phyloP scores from a whole-genome alignment of 2,113 vertebrate genomes.

The Silurus meridionalis region DNA sequence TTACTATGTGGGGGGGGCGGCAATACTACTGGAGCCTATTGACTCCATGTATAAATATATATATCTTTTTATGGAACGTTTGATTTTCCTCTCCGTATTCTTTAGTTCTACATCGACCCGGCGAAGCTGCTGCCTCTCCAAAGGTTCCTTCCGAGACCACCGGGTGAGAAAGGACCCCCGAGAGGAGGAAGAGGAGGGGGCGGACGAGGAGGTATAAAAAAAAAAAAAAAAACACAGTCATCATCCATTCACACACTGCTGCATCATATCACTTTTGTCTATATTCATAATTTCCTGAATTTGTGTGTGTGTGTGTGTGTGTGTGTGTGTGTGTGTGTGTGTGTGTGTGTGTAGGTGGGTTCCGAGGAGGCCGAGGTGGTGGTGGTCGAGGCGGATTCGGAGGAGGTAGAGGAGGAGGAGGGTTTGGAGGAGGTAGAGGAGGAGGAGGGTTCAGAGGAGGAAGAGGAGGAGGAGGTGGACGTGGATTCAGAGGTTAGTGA shows the following conservation, averaged over 20 bases:
- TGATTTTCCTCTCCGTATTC: not conserved
- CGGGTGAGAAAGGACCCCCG: slow-evolving; percentile 88
- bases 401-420: slow-evolving; percentile 75
- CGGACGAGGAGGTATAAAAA: slow-evolving; percentile 71
- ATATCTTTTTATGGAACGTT: not conserved
- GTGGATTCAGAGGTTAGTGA: slow-evolving; percentile 80
- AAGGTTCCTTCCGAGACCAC: slow-evolving; percentile 91
- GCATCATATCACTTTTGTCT: too few relatives aligned
- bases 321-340: slow-evolving; percentile 1
- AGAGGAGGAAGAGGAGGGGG: slow-evolving; percentile 86
- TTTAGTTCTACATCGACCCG: slow-evolving; percentile 95
- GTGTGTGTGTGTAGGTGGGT: slow-evolving; percentile 66
- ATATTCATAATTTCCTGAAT: too few relatives aligned
- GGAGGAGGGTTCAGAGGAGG: slow-evolving; percentile 77
- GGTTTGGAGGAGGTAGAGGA: slow-evolving; percentile 71
- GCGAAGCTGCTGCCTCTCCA: slow-evolving; percentile 92
- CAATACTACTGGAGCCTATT: too few relatives aligned
- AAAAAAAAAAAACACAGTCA: not conserved
- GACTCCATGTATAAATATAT: too few relatives aligned
- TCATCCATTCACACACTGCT: not conserved
- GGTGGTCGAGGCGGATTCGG: slow-evolving; percentile 74
- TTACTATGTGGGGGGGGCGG: too few relatives aligned
- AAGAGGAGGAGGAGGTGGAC: slow-evolving; percentile 69
- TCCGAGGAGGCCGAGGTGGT: slow-evolving; percentile 70
- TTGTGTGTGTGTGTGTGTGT: not conserved